These are phyloP conservation scores for Miichthys miiuy DNA, from an alignment of 2,797 vertebrate genomes.

Conservation along the genomic window DNA sequence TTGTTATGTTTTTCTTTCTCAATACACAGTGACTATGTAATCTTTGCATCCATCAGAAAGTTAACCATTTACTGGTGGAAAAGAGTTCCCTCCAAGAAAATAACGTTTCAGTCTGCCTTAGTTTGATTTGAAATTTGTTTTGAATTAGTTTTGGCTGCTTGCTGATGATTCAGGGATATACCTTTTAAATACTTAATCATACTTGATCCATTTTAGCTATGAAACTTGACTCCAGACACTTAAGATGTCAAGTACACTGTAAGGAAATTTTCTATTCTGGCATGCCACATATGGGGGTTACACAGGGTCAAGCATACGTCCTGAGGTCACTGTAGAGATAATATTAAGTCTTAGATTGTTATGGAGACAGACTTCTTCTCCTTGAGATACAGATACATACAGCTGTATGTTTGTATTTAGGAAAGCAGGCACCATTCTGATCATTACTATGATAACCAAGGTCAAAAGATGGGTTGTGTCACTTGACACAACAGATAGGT, in stretches of 20 bases:
- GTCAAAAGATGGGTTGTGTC: no score
- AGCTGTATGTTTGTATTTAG: no score
- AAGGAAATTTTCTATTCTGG: no score
- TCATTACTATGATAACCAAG: no score
- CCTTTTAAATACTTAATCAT: not conserved
- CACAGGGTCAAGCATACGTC: no score
- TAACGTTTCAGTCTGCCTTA: not conserved
- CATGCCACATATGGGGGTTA: no score
- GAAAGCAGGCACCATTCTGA: no score
- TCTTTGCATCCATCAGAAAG: slow-evolving; percentile 1
- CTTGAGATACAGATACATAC: no score
- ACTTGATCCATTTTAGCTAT: not conserved
- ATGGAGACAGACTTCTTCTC: no score
- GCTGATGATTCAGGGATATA: not conserved
- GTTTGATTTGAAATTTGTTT: not conserved
- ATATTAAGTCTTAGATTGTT: no score
- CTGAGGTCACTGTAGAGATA: no score
- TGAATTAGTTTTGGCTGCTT: not conserved
- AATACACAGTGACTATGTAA: not conserved
- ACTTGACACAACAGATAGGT: no score
- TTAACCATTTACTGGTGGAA: not conserved
- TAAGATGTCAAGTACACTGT: not conserved
- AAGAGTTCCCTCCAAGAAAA: not conserved
- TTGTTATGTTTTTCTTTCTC: not conserved
- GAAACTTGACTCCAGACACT: not conserved